Evolutionary conservation across 2,113 vertebrate genomes (phyloP).

Genomic region (Poecile atricapillus): DNA sequence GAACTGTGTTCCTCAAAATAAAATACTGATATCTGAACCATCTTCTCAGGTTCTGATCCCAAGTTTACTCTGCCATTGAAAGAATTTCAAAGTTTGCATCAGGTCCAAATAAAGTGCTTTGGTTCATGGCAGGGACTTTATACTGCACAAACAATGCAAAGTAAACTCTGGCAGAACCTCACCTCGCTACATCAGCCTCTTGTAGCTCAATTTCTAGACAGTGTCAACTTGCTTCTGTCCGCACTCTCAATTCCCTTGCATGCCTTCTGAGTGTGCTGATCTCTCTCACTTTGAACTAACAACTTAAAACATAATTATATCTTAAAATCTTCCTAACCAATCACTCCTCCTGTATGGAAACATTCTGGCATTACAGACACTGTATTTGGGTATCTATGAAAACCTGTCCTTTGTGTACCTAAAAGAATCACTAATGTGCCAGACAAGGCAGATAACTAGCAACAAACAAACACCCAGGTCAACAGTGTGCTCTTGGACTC

Average conservation of each 20-base stretch:
- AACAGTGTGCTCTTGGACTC: background rate
- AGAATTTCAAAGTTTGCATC: background rate
- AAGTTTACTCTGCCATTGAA: background rate
- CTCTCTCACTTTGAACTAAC: background rate
- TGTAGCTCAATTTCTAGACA: background rate
- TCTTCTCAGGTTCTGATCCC: background rate
- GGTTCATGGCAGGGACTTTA: background rate
- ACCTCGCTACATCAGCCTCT: background rate
- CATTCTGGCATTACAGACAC: background rate
- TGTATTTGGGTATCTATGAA: background rate
- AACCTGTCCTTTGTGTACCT: background rate
- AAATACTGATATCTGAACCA: background rate
- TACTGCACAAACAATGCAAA: background rate
- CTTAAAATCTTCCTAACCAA: background rate
- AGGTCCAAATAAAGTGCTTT: background rate
- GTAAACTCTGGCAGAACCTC: background rate
- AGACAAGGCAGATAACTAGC: background rate
- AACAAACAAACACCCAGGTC: background rate
- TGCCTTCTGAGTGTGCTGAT: background rate
- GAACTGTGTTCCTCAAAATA: background rate
- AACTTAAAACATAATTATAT: background rate
- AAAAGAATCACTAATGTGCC: background rate
- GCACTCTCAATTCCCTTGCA: background rate
- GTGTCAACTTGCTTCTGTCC: background rate
- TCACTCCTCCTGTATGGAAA: background rate